Evolutionary conservation across 2,113 vertebrate species (phyloP), one percentile per base, ranked within the genome.

Genomic region (Fregetta grallaria): DNA sequence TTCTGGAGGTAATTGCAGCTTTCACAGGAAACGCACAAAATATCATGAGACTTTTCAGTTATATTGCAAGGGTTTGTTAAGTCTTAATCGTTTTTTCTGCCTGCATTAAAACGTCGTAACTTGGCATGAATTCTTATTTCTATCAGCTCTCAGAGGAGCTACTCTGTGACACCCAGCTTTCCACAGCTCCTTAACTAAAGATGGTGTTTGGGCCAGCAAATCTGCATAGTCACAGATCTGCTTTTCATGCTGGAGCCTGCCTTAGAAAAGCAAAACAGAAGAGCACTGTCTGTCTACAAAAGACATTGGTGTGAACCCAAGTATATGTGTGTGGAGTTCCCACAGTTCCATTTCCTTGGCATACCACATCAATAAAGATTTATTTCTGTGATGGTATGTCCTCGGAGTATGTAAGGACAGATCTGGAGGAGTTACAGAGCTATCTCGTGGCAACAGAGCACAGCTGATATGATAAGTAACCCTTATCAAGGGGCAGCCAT

Each of bases 181-280:
- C 86, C 89, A 81, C 73, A 94, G 82, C 86, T 92, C 84, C 95
- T 81, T 73, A 55, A 55, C 71, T 91, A 40, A 73, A 95, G 77
- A 59, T 85, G 38, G 50, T 47, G 63, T 76, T 90, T 66, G 55
- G 80, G 81, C 89, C 94, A 97, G 91, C 38, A 85, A 90, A 97
- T 97, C 93, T 97, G 67, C 96, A 70, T 95, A 85, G 92, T 94
- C 81, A 91, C 84, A 95, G 77, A 93, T 95, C 94, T 92, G 71
- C 71, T 88, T 91, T 96, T 95, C 74, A 15, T 88, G 74, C 94
- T 70, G 82, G 21, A 91, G 47, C 74, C 67, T 90, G 94, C 71
- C 81, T 90, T 83, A 79, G 81, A 73, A 91, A 93, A 88, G 53
- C 70, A 55, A 83, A 92, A 95, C 95, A 95, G 93, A 91, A 94